phyloP scores from a whole-genome alignment of 2,888 invertebrate species.

The Gnatocerus cornutus region DNA sequence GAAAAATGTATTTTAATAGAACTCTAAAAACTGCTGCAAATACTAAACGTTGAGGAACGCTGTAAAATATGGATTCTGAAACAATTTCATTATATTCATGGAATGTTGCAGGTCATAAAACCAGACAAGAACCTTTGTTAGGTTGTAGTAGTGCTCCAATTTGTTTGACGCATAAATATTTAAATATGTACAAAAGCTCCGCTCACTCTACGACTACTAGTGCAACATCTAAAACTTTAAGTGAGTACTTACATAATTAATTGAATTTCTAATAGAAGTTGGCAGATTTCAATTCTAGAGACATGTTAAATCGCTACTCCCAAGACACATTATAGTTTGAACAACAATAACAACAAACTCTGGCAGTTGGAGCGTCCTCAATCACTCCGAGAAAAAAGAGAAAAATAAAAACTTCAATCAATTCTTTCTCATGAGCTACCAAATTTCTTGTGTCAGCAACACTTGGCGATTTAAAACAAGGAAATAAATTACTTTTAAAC shows the following conservation, averaged over 20 bases:
- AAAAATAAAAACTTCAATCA: not conserved
- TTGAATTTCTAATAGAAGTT: not conserved
- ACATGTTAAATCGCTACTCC: not conserved
- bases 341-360: not conserved
- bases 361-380: not conserved
- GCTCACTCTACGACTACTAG: not conserved
- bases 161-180: not conserved
- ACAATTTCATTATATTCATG: too few relatives aligned
- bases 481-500: conserved; percentile 58
- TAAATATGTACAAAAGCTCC: conserved; percentile 1
- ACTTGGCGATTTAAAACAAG: conserved; percentile 52
- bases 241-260: conserved; percentile 1
- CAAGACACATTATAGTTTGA: not conserved
- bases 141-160: too few relatives aligned
- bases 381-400: too few relatives aligned
- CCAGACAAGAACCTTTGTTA: too few relatives aligned
- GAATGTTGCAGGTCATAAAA: too few relatives aligned
- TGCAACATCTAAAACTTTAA: not conserved
- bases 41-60: too few relatives aligned
- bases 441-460: conserved; percentile 51
- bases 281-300: not conserved
- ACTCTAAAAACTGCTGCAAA: too few relatives aligned
- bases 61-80: too few relatives aligned
- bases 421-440: conserved; percentile 13
- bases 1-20: too few relatives aligned